phyloP scores from a whole-genome alignment of 2,888 invertebrate genomes.

The Pandemis cinnamomeana region DNA sequence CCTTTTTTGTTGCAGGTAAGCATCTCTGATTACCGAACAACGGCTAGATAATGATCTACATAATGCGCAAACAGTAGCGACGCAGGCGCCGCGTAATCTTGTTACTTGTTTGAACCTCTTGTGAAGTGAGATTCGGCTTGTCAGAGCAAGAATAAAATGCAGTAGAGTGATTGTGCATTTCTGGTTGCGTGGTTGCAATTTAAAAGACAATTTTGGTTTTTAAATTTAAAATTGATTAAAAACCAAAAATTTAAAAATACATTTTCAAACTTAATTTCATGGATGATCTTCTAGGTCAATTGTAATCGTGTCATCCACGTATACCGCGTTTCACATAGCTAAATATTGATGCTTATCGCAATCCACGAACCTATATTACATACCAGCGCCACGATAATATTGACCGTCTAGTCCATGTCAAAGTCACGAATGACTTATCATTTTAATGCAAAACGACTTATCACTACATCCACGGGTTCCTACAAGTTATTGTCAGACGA shows the following conservation, averaged over 20 bases:
- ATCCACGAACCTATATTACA: no score
- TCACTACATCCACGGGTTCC: neutral
- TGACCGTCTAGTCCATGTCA: no score
- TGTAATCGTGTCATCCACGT: no score
- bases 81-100: conserved; percentile 68
- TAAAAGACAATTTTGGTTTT: neutral
- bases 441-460: no score
- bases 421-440: no score
- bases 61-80: conserved; percentile 46
- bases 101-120: conserved; percentile 62
- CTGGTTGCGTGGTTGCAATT: neutral
- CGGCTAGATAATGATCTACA: conserved; percentile 48
- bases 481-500: neutral
- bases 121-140: conserved; percentile 71
- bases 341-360: no score
- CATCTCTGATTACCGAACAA: conserved; percentile 56
- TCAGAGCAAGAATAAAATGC: neutral
- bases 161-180: neutral
- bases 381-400: no score
- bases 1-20: conserved; percentile 60
- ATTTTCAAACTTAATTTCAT: no score
- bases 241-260: no score
- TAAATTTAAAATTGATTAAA: no score
- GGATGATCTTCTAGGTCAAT: no score
- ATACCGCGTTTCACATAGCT: no score